Evolutionary conservation across 2,888 invertebrate genomes (phyloP), one percentile per base, ranked within the genome.

Genomic region (Xylophagus ater): DNA sequence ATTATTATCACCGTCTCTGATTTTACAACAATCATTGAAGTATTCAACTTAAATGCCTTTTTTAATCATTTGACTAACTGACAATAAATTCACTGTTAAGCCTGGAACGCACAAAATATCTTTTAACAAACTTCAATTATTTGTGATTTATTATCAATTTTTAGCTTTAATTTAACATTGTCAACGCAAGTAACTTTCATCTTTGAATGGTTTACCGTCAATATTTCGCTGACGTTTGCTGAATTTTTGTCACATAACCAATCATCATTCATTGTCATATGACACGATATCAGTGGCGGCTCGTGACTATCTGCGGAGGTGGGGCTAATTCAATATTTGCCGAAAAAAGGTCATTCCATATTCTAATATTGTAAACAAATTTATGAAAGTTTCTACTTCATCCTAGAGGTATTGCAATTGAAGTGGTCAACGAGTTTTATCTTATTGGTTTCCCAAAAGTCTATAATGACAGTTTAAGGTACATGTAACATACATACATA

Each of bases 211-310:
- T 47, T 42, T 25, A 43, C 48, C 19, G 45, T 40, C 34, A 40
- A 19, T 28, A 38, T 31, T 35, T 24, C 15, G 13, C 21, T 28
- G n/a, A 25, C 33, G 20, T 21, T 38, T 36, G 15, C 38, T 34
- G 17, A 13, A 18, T 45, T 34, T 37, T 40, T 21, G 24, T 32
- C 24, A 33, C 13, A 41, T 20, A 44, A 37, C 18, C 26, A 42
- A 37, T 34, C 36, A 31, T 47, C 46, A 40, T 41, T 34, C 41
- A 42, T 43, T 1, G 50, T 49, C 43, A 48, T 48, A 45, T 8
- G 41, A 29, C 14, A 42, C 46, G 12, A 47, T 44, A 19, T 40
- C 47, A 9, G 41, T n/a, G n/a, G n/a, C n/a, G n/a, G n/a, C n/a
- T n/a, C n/a, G n/a, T n/a, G n/a, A n/a, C n/a, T n/a, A n/a, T n/a